Base-by-base conservation (phyloP, 1,140 invertebrate genomes). In the Trigoniulus corallinus region DNA sequence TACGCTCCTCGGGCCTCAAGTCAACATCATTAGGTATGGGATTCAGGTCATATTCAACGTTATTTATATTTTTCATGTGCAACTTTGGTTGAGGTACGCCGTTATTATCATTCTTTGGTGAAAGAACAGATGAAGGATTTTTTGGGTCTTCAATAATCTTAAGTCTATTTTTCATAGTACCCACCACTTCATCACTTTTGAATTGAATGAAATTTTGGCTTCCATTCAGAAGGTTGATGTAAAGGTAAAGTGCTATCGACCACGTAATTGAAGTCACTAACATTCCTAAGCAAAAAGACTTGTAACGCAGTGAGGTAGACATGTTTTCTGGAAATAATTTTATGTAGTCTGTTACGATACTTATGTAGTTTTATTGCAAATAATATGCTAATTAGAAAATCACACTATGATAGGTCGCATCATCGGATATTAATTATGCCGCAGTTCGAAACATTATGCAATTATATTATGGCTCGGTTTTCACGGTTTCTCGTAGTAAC, bases 191-290 rank as follows among this genome's bases (percentile, higher is more conserved):
- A 37, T 10, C 24, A 42, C 40, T 26, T 10, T 53, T 4, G 56
- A 43, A 27, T 52, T 56, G n/a, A 4, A 50, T 34, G 18, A 7
- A 41, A 18, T 20, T 52, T 51, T 13, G 50, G 39, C 10, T 39
- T 3, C 15, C 22, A 37, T 3, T 13, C 24, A 49, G n/a, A 1
- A 54, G 50, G 37, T 37, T 48, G 37, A 55, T 26, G 55, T 79
- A 79, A 7, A 80, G 61, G 59, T 76, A 79, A 15, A 81, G 58
- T 58, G 74, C 76, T 26, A 79, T 66, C n/a, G 66, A 60, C 78
- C 79, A 81, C 42, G 76, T 79, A 40, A 76, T 45, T 0, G 76
- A 79, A n/a, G 78, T 75, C 58, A 79, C 68, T 23, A 75, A 54
- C 34, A 79, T 74, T 3, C 78, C 78, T 39, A 73, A 70, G 22